Percentiles rank a stretch among this genome's conserved stretches.
phyloP scores from a whole-genome alignment of 2,113 vertebrate species.

The Aplodontia rufa region DNA sequence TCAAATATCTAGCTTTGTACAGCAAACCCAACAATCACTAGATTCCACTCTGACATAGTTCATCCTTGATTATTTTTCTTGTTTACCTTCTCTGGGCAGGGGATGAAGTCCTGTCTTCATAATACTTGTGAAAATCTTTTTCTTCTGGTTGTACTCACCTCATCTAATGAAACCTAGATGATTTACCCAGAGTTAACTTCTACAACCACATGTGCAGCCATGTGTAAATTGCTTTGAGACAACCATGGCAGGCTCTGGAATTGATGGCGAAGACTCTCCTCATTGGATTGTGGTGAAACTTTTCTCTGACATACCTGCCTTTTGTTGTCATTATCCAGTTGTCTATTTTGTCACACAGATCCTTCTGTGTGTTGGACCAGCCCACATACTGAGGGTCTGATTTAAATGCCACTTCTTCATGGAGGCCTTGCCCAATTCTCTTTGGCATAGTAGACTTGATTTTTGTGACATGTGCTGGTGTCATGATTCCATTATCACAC shows the following conservation, averaged over 20 bases:
- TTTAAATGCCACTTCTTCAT: not conserved
- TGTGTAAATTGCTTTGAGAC: not conserved
- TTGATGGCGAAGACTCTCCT: not conserved
- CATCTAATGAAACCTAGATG: not conserved
- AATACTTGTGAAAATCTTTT: not conserved
- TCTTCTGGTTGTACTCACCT: not conserved
- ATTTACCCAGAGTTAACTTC: not conserved
- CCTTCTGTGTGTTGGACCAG: not conserved
- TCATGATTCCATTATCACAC: not conserved
- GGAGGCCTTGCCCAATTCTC: not conserved
- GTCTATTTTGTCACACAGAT: not conserved
- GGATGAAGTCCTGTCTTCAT: not conserved
- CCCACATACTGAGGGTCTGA: not conserved
- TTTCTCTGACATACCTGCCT: not conserved
- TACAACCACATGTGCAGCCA: not conserved
- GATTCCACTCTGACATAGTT: not conserved
- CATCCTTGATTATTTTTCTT: not conserved
- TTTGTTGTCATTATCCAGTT: not conserved
- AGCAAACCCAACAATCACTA: not conserved
- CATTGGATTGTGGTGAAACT: not conserved
- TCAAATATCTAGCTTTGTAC: not conserved
- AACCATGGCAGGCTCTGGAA: not conserved
- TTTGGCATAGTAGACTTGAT: not conserved
- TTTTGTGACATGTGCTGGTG: not conserved
- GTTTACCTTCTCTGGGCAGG: not conserved